Base-by-base conservation (phyloP, 2,797 vertebrate species). In the Peromyscus nudipes region DNA sequence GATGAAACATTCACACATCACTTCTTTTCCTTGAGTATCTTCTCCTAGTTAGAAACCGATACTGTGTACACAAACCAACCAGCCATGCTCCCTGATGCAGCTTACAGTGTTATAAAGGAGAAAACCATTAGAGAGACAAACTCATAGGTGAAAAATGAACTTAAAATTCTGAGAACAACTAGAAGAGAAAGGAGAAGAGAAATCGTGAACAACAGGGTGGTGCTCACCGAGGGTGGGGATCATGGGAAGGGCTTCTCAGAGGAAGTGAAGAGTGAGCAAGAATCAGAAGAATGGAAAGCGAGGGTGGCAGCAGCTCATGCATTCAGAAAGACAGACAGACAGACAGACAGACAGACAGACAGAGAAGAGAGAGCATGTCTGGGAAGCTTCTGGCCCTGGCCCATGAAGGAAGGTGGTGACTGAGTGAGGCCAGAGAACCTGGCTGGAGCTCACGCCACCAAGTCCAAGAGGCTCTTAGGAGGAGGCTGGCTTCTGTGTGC, bases 61-160 rank as follows among this genome's bases (percentile, higher is more conserved):
- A 46, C n/a, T 69, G 67, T 12, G 21, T 34, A 67, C 23, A 76
- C 40, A 89, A n/a, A 79, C 31, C 57, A 92, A 89, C 83, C 21
- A 89, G 65, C 49, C 52, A 62, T 0, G 12, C 82, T 57, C 60
- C 12, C 12, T 25, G 19, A 62, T 52, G n/a, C 16, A 4, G 27
- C 34, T 77, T 37, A 86, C 2, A 65, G 34, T 46, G 0, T 0
- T 87, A 93, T 13, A n/a, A 60, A 75, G 93, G 29, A 81, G 43
- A 92, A 86, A 79, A 80, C 52, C 29, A 95, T 67, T 67, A 75
- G 76, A 85, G 60, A 89, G 91, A 87, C 49, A 96, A 93, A 69
- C 19, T 34, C 29, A 69, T 6, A 69, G 67, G 77, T 71, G 92
- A 87, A 76, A 80, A 43, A 67, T 17, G 29, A 34, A 92, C 69